phyloP scores from a whole-genome alignment of 2,113 vertebrate species.

The Corapipo altera region DNA sequence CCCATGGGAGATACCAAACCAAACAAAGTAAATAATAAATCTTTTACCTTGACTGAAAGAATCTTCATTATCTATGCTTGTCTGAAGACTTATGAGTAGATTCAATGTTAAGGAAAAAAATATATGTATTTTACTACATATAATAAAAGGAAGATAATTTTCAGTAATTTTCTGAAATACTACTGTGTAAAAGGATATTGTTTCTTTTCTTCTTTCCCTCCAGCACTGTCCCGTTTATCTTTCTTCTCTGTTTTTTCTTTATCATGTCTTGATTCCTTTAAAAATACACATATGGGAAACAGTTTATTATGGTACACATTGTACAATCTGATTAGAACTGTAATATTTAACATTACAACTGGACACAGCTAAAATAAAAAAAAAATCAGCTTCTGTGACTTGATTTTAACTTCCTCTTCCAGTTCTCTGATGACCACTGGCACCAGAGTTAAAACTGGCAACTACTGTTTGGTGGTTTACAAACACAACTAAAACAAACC shows the following conservation, averaged over 20 bases:
- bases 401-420: background rate
- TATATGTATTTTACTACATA: background rate
- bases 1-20: background rate
- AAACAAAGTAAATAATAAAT: background rate
- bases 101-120: conserved; percentile 74
- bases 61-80: conserved; percentile 90
- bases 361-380: background rate
- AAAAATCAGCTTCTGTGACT: background rate
- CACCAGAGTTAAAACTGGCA: background rate
- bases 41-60: conserved; percentile 73
- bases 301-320: background rate
- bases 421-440: background rate
- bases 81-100: conserved; percentile 93
- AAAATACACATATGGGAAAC: background rate
- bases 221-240: conserved; percentile 89
- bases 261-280: conserved; percentile 88
- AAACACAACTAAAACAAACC: background rate
- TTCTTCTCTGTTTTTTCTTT: conserved; percentile 94
- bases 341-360: background rate
- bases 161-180: background rate
- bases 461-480: background rate
- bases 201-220: conserved; percentile 92
- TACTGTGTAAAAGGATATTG: conserved; percentile 86
- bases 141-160: background rate
- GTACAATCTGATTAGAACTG: background rate